These are phyloP conservation scores for Phengaris arion DNA, from an alignment of 2,888 invertebrate genomes.

Conservation along the genomic window DNA sequence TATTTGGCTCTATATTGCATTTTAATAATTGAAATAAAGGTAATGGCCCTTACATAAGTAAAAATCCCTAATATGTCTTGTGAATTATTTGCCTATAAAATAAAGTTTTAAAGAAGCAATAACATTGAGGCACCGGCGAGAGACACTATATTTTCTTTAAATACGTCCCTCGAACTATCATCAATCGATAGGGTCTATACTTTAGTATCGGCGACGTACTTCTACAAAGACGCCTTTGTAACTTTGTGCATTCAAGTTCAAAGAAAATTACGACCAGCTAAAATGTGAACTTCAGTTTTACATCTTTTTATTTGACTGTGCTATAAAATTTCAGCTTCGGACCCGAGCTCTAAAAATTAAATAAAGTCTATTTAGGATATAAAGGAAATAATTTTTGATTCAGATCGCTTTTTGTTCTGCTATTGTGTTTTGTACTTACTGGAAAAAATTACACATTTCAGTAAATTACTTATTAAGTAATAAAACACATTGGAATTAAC, in stretches of 20 bases:
- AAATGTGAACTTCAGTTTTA: background rate
- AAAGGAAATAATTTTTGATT: background rate
- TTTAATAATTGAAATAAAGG: no score
- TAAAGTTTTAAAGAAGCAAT: no score
- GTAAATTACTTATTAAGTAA: no score
- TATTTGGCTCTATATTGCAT: no score
- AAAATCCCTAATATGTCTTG: no score
- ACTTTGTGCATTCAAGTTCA: constrained; percentile 6
- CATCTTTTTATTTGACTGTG: constrained; percentile 11
- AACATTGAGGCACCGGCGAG: background rate
- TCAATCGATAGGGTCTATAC: background rate
- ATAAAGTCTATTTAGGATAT: constrained; percentile 7
- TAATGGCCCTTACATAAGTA: no score
- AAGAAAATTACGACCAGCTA: constrained; percentile 14
- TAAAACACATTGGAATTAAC: no score
- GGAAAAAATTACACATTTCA: no score
- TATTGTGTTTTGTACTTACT: background rate
- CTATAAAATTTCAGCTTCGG: background rate
- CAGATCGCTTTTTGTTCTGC: background rate
- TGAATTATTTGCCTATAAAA: no score
- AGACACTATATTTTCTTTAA: background rate
- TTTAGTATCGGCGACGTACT: background rate
- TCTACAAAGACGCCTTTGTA: background rate
- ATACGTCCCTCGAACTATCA: background rate
- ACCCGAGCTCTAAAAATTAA: background rate